Evolutionary conservation across 2,888 invertebrate genomes (phyloP), one percentile per base, ranked within the genome.

Genomic region (Phrixothrix hirtus): DNA sequence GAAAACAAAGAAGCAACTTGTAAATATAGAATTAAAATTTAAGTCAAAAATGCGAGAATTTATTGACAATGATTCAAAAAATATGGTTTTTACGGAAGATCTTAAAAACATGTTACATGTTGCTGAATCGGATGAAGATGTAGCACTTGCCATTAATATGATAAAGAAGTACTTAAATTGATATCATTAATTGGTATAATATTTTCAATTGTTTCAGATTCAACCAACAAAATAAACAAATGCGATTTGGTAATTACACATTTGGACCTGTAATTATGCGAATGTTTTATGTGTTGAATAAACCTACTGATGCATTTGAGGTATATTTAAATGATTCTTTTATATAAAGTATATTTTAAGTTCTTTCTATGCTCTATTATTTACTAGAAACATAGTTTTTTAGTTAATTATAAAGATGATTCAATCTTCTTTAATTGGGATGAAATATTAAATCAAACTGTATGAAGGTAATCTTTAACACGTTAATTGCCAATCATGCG

Each of bases 211-310:
- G 3, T 78, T 77, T 52, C 64, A 88, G 88, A 67, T 92, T 86
- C 65, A 84, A 86, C 65, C 71, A 77, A 11, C 89, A 90, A 69
- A 87, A 84, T 55, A 80, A 82, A 56, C 84, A 87, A 58, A 71
- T 86, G 46, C 76, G 89, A 53, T 91, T 92, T 80, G 88, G 89
- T n/a, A 86, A 81, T 60, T 92, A 84, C 73, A 70, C 85, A 2
- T 92, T 92, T 81, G 92, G 92, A 0, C 89, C 92, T 2, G 86
- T 92, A 9, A 81, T 88, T 0, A 90, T 92, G 89, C 79, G 92
- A 64, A 81, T 89, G 79, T 86, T 87, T 51, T 79, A 91, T 70
- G 77, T 81, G 62, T 73, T 89, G 26, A 84, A 89, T 70, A 82
- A 86, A 64, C 84, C 87, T 1, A 79, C 84, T 30, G 74, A 83